phyloP scores from a whole-genome alignment of 2,113 vertebrate genomes.

The Megaptera novaeangliae region DNA sequence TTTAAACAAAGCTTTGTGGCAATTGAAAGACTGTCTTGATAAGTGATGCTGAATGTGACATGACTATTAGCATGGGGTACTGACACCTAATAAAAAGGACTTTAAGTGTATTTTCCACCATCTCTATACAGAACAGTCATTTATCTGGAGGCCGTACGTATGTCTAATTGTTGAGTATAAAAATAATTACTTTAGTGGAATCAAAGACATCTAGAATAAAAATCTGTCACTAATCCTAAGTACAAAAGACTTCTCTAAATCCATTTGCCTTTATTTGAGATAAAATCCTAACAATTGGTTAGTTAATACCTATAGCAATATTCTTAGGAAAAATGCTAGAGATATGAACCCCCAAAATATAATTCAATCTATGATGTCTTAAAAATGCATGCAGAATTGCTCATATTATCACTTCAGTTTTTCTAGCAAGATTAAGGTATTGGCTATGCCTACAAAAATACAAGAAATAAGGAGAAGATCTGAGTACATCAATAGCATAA shows the following conservation, averaged over 20 bases:
- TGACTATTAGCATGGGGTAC: neutral
- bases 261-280: neutral
- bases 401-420: neutral
- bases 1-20: neutral
- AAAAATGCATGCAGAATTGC: neutral
- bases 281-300: neutral
- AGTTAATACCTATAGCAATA: neutral
- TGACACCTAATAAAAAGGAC: neutral
- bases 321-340: neutral
- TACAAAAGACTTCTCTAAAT: neutral
- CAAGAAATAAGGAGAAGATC: neutral
- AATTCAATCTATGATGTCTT: neutral
- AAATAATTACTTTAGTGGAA: neutral
- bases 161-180: neutral
- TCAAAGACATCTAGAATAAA: neutral
- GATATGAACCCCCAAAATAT: neutral
- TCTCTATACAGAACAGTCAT: neutral
- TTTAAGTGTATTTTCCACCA: neutral
- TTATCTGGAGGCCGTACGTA: neutral
- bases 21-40: neutral
- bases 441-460: neutral
- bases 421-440: neutral
- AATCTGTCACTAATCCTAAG: neutral
- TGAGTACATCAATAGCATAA: neutral
- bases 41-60: neutral